Conservation (phyloP, 2,797 vertebrate genomes). For the Knipowitschia caucasica region DNA sequence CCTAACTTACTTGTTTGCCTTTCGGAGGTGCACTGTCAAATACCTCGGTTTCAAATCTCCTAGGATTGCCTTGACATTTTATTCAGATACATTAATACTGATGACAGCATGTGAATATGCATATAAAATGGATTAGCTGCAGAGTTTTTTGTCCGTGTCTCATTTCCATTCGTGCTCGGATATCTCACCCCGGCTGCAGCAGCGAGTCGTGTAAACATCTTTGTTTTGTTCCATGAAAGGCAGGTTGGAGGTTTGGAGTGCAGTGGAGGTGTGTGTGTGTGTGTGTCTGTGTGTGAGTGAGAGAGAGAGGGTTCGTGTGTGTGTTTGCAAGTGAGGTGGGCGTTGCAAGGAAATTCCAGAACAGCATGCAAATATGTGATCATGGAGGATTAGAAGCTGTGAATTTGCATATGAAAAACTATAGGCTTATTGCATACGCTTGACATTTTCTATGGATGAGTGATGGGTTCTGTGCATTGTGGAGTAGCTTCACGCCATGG, state of each 20-base stretch:
- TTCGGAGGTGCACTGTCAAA: not conserved
- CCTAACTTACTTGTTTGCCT: too few relatives aligned
- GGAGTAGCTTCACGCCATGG: conserved; percentile 27
- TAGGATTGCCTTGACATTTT: conserved; percentile 46
- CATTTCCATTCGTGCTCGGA: conserved; percentile 59
- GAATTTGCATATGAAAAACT: conserved; percentile 71
- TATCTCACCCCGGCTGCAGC: conserved; percentile 53
- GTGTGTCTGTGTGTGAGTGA: too few relatives aligned
- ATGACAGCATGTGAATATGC: conserved; percentile 48
- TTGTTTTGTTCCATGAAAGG: conserved; percentile 63
- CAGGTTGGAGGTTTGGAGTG: conserved; percentile 27
- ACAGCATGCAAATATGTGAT: conserved; percentile 60
- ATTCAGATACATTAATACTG: conserved; percentile 45
- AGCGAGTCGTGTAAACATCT: conserved; percentile 56
- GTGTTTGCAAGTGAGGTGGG: too few relatives aligned
- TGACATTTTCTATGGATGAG: conserved; percentile 48
- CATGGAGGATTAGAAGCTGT: conserved; percentile 56
- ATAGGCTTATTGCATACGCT: conserved; percentile 49
- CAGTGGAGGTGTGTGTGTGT: conserved; percentile 8
- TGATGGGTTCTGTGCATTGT: conserved; percentile 42
- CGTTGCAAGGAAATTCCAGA: conserved; percentile 43
- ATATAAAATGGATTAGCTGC: conserved; percentile 58
- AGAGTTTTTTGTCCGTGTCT: conserved; percentile 50
- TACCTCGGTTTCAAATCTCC: conserved; percentile 2
- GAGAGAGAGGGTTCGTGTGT: too few relatives aligned